phyloP scores from a whole-genome alignment of 2,113 vertebrate species.

The Microcebus jonahi region DNA sequence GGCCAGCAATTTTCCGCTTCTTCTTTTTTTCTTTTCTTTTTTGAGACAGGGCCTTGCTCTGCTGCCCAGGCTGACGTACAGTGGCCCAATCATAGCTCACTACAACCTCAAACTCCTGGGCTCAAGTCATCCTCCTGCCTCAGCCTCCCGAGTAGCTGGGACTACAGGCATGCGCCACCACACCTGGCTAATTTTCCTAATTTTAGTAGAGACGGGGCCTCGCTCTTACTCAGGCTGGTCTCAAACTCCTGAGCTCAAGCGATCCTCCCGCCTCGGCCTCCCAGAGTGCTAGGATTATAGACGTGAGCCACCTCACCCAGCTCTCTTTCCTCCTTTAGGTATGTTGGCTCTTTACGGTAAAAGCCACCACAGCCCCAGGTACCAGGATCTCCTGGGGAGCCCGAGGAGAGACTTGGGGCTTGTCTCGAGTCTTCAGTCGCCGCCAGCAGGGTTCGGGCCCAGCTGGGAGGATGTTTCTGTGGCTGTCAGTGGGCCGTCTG shows the following conservation, averaged over 20 bases:
- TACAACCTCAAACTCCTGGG: neutral
- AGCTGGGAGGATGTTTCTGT: neutral
- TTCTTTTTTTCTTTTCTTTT: neutral
- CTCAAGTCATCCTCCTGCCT: neutral
- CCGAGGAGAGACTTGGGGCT: neutral
- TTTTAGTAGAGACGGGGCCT: neutral
- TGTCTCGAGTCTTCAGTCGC: fast-evolving
- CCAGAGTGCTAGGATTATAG: neutral
- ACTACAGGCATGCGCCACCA: neutral
- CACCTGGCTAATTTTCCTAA: neutral
- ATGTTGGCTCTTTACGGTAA: neutral
- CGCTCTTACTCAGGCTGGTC: neutral
- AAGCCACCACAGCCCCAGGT: fast-evolving
- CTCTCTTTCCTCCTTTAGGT: neutral
- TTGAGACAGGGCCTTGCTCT: neutral
- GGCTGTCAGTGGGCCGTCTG: neutral
- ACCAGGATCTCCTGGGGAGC: neutral
- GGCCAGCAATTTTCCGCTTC: no score
- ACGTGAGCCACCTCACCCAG: neutral
- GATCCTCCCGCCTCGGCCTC: neutral
- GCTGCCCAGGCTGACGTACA: neutral
- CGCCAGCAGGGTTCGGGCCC: neutral
- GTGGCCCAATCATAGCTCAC: no score
- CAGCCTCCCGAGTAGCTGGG: neutral
- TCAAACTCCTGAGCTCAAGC: neutral